Evolutionary conservation across 1,140 invertebrate genomes (phyloP).

Genomic region (Scaptomyza graminum): DNA sequence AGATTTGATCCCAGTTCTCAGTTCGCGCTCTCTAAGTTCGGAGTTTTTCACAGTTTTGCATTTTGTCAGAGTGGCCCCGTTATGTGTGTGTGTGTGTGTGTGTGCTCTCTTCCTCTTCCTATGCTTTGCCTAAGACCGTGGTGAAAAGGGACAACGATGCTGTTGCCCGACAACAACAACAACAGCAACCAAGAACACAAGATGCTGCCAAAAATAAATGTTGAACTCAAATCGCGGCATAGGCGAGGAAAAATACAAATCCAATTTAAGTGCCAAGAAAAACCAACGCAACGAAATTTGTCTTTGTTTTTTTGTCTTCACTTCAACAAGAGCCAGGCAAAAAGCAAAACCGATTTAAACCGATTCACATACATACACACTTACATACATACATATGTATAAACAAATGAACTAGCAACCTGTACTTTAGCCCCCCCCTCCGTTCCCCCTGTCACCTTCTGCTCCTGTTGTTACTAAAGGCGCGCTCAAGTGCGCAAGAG

Average conservation of each 20-base stretch:
- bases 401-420: conserved; percentile 1
- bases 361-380: conserved; percentile 6
- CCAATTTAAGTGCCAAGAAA: conserved; percentile 69
- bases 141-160: conserved; percentile 10
- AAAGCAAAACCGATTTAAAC: conserved; percentile 29
- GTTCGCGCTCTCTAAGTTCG: conserved; percentile 4
- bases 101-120: background rate
- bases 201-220: conserved; percentile 78
- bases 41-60: conserved; percentile 2
- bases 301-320: conserved; percentile 16
- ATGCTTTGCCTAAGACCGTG: conserved; percentile 7
- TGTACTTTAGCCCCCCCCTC: background rate
- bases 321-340: conserved; percentile 54
- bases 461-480: conserved; percentile 19
- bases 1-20: conserved; percentile 58
- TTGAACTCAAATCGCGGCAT: conserved; percentile 73
- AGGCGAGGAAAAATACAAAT: conserved; percentile 44
- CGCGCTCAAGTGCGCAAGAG: conserved; percentile 56
- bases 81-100: background rate
- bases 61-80: conserved; percentile 1
- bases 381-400: conserved; percentile 2
- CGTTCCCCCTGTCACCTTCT: background rate
- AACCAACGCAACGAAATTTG: conserved; percentile 68
- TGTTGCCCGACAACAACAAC: conserved; percentile 9
- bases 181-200: conserved; percentile 21